Conservation (phyloP, 2,113 vertebrate genomes). For the Natator depressus region DNA sequence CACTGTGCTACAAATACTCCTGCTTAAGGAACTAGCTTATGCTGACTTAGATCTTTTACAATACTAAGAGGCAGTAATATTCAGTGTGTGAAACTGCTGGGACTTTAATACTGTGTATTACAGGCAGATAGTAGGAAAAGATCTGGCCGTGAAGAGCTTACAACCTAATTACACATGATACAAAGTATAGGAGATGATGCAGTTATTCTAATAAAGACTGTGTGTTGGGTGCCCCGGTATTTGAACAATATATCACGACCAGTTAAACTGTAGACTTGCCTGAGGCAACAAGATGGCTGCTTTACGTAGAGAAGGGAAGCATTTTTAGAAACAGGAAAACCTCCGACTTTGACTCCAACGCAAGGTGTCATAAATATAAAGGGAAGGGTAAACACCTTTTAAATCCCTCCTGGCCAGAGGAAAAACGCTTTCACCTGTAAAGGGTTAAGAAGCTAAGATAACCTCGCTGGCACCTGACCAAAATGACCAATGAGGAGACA, state of each 20-base stretch:
- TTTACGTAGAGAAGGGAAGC: slow-evolving; percentile 49
- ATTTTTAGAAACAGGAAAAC: slow-evolving; percentile 70
- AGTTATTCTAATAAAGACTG: background rate
- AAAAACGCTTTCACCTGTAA: no score
- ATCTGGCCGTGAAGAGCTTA: background rate
- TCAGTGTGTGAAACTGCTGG: background rate
- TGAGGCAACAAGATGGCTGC: background rate
- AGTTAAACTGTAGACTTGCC: background rate
- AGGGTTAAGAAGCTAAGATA: no score
- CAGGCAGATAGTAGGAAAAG: background rate
- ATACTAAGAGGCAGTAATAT: background rate
- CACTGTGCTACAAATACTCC: background rate
- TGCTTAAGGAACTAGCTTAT: rapidly evolving
- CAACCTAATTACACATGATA: background rate
- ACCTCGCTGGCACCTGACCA: no score
- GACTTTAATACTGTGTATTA: rapidly evolving
- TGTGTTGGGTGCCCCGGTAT: background rate
- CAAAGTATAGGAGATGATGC: background rate
- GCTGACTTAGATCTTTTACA: background rate
- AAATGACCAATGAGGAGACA: no score
- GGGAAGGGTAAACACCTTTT: no score
- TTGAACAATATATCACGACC: background rate
- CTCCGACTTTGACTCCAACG: slow-evolving; percentile 3
- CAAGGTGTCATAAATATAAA: background rate
- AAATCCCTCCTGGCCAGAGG: no score